Evolutionary conservation across 2,888 invertebrate genomes (phyloP).

Genomic region (Trichopoda pennipes): DNA sequence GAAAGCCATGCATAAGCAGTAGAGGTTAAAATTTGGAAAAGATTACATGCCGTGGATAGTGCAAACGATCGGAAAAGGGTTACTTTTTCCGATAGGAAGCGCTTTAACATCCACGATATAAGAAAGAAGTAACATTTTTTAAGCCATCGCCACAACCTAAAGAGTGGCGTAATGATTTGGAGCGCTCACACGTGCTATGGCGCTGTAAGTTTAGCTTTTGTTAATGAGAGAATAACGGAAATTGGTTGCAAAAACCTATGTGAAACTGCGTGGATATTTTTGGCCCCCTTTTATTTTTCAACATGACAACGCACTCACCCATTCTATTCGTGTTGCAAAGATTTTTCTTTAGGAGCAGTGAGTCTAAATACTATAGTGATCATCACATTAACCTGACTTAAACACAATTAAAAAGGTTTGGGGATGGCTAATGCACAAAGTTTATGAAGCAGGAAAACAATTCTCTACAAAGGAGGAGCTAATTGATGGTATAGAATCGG

Average conservation of each 20-base stretch:
- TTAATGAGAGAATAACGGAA: constrained; percentile 18
- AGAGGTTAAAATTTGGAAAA: too few species aligned
- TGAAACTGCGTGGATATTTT: constrained; percentile 26
- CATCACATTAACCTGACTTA: neutral
- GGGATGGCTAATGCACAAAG: constrained; percentile 1
- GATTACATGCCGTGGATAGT: too few species aligned
- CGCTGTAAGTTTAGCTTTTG: constrained; percentile 12
- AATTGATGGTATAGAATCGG: too few species aligned
- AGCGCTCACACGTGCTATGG: neutral
- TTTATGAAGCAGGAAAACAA: constrained; percentile 13
- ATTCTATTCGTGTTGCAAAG: constrained; percentile 1
- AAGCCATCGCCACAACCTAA: neutral
- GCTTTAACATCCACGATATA: too few species aligned
- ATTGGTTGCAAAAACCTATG: constrained; percentile 9
- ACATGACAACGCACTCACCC: constrained; percentile 3
- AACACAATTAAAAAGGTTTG: too few species aligned
- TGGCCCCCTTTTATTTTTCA: constrained; percentile 10
- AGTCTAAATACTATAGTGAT: constrained; percentile 1
- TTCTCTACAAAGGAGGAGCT: neutral
- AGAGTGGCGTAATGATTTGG: neutral
- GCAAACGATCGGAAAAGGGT: too few species aligned
- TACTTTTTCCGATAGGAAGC: too few species aligned
- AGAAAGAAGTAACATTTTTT: too few species aligned
- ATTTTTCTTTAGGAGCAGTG: neutral
- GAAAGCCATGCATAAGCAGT: too few species aligned